A percentile compares a stretch with the other conserved stretches of the same genome.
Evolutionary conservation across 2,113 vertebrate species (phyloP).

Genomic region (Phainopepla nitens): DNA sequence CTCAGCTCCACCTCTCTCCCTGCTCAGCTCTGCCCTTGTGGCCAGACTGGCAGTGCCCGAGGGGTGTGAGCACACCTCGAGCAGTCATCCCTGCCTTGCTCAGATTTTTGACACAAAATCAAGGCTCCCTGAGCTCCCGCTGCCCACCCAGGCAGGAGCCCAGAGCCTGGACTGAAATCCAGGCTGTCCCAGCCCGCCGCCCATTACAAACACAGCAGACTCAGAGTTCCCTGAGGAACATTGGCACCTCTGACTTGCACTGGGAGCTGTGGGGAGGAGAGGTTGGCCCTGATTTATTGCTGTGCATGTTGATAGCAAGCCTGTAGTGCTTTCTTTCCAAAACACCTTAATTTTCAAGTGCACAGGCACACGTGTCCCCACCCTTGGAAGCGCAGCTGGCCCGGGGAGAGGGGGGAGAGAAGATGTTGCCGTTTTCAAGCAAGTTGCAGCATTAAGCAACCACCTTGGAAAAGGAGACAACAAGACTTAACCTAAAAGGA

Average conservation of each 20-base stretch:
- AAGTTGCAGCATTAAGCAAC: conserved; percentile 31
- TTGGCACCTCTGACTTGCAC: background rate
- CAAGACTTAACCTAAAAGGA: conserved; percentile 42
- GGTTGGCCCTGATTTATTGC: conserved; percentile 7
- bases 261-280: background rate
- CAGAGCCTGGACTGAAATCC: background rate
- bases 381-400: conserved; percentile 12
- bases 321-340: background rate
- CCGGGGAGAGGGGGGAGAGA: background rate
- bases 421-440: background rate
- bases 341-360: background rate
- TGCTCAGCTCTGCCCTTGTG: background rate
- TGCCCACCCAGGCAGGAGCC: background rate
- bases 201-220: background rate
- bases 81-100: background rate
- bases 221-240: background rate
- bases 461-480: background rate
- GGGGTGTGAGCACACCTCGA: background rate
- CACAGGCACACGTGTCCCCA: background rate
- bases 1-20: background rate
- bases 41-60: background rate
- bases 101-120: background rate
- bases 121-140: background rate
- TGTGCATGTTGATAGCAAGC: background rate
- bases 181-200: background rate